A percentile compares a stretch with the other conserved stretches of the same genome.
Evolutionary conservation across 2,797 vertebrate species (phyloP).

Genomic region (Semaprochilodus insignis): DNA sequence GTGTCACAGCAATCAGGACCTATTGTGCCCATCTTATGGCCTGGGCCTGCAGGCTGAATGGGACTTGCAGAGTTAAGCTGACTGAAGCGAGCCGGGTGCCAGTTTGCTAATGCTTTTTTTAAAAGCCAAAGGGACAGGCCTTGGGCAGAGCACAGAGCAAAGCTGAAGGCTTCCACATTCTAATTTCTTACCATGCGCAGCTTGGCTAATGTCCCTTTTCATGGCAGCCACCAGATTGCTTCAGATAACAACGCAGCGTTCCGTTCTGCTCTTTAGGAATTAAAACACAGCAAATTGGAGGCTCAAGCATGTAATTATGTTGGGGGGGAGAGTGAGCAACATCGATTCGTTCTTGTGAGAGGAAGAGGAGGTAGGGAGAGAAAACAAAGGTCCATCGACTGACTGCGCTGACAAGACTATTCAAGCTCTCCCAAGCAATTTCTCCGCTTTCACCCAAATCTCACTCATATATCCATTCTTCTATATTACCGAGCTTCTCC

Average conservation of each 20-base stretch:
- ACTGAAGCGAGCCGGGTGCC: conserved; percentile 62
- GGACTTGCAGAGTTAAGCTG: conserved; percentile 58
- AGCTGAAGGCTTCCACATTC: conserved; percentile 64
- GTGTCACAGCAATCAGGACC: conserved; percentile 62
- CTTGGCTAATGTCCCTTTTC: conserved; percentile 71
- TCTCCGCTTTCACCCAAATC: conserved; percentile 46
- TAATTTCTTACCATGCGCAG: conserved; percentile 64
- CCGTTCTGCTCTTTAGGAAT: conserved; percentile 76
- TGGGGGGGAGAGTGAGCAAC: conserved; percentile 69
- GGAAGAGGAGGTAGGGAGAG: conserved; percentile 40
- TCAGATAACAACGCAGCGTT: conserved; percentile 75
- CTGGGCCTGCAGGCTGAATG: conserved; percentile 50
- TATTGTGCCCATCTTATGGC: conserved; percentile 60
- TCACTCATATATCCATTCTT: conserved; percentile 7
- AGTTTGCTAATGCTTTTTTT: conserved; percentile 57
- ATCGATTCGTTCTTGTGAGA: conserved; percentile 68
- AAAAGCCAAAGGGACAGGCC: conserved; percentile 54
- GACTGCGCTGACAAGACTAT: conserved; percentile 67
- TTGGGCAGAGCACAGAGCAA: conserved; percentile 57
- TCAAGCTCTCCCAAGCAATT: conserved; percentile 55
- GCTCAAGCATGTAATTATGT: conserved; percentile 79
- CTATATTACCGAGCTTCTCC: conserved; percentile 52
- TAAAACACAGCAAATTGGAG: conserved; percentile 78
- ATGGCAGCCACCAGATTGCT: conserved; percentile 75
- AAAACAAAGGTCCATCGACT: conserved; percentile 58